Base-by-base conservation (phyloP, 2,888 invertebrate species). In the Herminia tarsipennalis region DNA sequence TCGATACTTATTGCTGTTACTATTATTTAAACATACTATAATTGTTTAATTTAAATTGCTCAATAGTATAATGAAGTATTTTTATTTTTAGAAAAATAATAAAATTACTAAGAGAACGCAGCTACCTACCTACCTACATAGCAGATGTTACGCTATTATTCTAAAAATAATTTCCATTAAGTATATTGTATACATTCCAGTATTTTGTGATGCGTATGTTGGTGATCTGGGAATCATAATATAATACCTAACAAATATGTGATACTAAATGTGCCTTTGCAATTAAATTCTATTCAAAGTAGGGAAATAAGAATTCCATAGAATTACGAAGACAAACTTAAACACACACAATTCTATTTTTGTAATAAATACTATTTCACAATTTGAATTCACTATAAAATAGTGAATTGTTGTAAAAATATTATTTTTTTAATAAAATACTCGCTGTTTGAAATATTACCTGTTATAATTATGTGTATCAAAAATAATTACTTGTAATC, bases 331-430 rank as follows among this genome's bases (percentile, higher is more conserved):
- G 27, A 35, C 34, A 25, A 29, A 33, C 17, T 17, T 30, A 37
- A 28, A 28, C 13, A 28, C 12, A 13, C 20, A 38, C 38, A 29
- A 16, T 22, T 25, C 21, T 33, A 27, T 36, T 35, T 37, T 45
- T 53, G 10, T 34, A 40, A 38, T 28, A 47, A 49, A 29, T 43
- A 32, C 30, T 40, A 45, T 34, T 44, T 46, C 46, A 55, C 56
- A 49, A 63, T 56, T 43, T 44, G 8, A 60, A 66, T 70, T 75
- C 75, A 64, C 77, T 83, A 78, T 83, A 41, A 70, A 73, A 82
- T 79, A 78, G 76, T 73, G 77, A 70, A 69, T 46, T 44, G 36
- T 20, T 37, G 22, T 67, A 65, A 28, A 59, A 56, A 59, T 45
- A n/a, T 36, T 52, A 51, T 52, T 43, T 55, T 54, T 56, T 52